These are phyloP conservation scores for Malurus elegans DNA, from an alignment of 2,113 vertebrate genomes.

Conservation along the genomic window DNA sequence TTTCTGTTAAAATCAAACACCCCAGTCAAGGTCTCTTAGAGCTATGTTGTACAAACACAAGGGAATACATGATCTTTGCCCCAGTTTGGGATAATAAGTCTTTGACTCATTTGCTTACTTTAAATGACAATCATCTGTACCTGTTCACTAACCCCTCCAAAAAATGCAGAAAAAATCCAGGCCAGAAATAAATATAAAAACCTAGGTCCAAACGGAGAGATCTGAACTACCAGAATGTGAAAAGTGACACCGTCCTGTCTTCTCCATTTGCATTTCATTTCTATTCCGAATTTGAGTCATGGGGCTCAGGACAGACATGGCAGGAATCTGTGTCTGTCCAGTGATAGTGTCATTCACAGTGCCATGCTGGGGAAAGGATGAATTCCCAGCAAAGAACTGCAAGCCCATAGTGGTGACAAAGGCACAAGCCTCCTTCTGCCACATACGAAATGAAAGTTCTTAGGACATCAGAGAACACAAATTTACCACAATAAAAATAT, in stretches of 20 bases:
- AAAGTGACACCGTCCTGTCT: neutral
- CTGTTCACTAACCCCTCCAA: neutral
- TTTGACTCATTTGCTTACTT: neutral
- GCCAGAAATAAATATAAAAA: neutral
- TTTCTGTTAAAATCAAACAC: neutral
- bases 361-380: neutral
- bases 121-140: neutral
- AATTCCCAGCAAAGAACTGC: neutral
- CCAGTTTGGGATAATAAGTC: neutral
- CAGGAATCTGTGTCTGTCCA: neutral
- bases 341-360: neutral
- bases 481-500: neutral
- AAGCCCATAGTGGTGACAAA: neutral
- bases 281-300: neutral
- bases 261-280: neutral
- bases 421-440: neutral
- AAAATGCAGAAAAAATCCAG: neutral
- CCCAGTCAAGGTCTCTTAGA: neutral
- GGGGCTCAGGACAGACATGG: neutral
- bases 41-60: neutral
- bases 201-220: neutral
- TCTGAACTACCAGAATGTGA: neutral
- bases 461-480: neutral
- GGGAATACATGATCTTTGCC: neutral
- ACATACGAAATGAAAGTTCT: neutral